Conservation (phyloP, 1,140 invertebrate genomes). For the Pseudomyrmex pallidus region DNA sequence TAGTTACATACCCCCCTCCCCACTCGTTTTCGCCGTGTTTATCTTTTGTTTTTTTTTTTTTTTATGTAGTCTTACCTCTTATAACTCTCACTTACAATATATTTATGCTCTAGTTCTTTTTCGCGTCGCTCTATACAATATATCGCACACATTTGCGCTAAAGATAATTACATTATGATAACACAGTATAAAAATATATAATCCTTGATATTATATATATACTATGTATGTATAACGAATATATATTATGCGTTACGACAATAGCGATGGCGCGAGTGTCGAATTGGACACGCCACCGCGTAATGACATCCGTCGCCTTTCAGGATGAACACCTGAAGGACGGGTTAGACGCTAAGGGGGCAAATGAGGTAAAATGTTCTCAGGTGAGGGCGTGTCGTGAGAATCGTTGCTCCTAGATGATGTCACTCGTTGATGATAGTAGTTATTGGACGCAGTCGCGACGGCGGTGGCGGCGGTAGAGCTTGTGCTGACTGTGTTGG, state of each 20-base stretch:
- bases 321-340: constrained; percentile 62
- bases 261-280: constrained; percentile 73
- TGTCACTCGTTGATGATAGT: constrained; percentile 68
- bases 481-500: constrained; percentile 66
- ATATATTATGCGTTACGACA: constrained; percentile 76
- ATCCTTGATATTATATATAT: constrained; percentile 78
- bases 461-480: constrained; percentile 58
- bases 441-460: constrained; percentile 59
- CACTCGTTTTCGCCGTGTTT: constrained; percentile 43
- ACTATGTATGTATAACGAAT: constrained; percentile 28
- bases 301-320: constrained; percentile 67
- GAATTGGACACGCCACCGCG: constrained; percentile 48
- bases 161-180: constrained; percentile 77
- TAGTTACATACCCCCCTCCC: constrained; percentile 9
- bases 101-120: constrained; percentile 17
- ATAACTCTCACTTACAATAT: constrained; percentile 24
- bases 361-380: constrained; percentile 81
- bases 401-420: constrained; percentile 65
- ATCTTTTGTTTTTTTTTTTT: constrained; percentile 34
- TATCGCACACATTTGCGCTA: constrained; percentile 52
- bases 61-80: no score
- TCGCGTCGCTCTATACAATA: constrained; percentile 32
- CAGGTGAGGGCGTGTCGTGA: constrained; percentile 77
- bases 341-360: constrained; percentile 82
- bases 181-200: constrained; percentile 85